Base-by-base conservation (phyloP, 1,140 invertebrate species). In the Euschistus heros region DNA sequence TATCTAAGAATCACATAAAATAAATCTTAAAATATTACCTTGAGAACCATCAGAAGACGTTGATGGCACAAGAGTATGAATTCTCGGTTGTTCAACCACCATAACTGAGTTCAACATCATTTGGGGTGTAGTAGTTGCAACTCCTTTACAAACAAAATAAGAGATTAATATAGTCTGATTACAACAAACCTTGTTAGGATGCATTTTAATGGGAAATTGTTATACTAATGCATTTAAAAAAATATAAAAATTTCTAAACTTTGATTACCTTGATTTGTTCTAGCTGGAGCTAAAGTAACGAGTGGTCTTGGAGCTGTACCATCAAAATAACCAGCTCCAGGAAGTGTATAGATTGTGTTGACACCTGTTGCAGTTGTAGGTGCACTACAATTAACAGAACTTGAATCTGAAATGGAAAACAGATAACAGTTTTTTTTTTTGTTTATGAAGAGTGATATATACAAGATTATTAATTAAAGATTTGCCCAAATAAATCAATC, bases 21-120 rank as follows among this genome's bases (percentile, higher is more conserved):
- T 30, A 30, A n/a, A 30, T 7, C 27, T 30, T 4, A 37, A 37
- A 54, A 54, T 22, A 22, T 42, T 62, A 62, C 37, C 18, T 42
- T 62, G 33, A 62, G 22, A 50, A 20, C 26, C 17, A 46, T 42
- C 44, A 3, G 37, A 24, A 5, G 62, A 63, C 22, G 42, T 63
- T 20, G 44, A 47, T 42, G 27, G 33, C 1, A 22, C 59, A 37
- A 42, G 26, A 18, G 27, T 18, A 42, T 42, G 59, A 33, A 33
- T 61, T 42, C 59, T n/a, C 15, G 18, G 54, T 24, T 57, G 57
- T 20, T 71, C 70, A 15, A 71, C 67, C 0, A 68, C 67, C 70
- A 71, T 71, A 5, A 68, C 63, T 5, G 70, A 69, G 33, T 65
- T 62, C 61, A 57, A 62, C 42, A 67, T 52, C 26, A 27, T 46